These are phyloP conservation scores for Amphipoea oculea DNA, from an alignment of 2,888 invertebrate species.

Conservation along the genomic window DNA sequence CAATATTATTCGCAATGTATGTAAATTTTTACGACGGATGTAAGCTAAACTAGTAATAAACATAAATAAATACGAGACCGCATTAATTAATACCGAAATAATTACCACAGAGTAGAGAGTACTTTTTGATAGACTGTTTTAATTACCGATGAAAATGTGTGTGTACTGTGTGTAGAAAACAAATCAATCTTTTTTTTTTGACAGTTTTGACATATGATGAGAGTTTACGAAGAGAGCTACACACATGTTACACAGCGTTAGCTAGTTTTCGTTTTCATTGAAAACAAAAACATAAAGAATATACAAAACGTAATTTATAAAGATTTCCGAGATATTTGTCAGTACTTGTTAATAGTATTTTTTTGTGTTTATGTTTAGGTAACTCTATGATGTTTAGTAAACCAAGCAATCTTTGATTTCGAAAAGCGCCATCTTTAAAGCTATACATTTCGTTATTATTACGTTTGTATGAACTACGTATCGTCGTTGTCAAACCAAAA, in stretches of 20 bases:
- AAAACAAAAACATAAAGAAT: not conserved
- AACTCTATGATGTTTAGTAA: too few relatives aligned
- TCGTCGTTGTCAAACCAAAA: too few relatives aligned
- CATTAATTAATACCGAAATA: conserved; percentile 14
- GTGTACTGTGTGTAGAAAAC: conserved; percentile 26
- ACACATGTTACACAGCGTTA: not conserved
- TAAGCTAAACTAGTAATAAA: conserved; percentile 31
- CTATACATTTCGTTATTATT: too few relatives aligned
- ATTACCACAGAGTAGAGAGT: too few relatives aligned
- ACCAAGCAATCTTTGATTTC: too few relatives aligned
- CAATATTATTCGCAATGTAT: not conserved
- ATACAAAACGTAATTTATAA: not conserved
- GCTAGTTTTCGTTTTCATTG: not conserved
- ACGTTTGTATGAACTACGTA: too few relatives aligned
- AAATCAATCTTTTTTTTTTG: conserved; percentile 29
- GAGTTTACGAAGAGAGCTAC: conserved; percentile 24
- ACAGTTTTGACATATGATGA: conserved; percentile 1
- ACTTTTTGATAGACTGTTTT: too few relatives aligned
- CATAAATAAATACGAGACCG: conserved; percentile 9
- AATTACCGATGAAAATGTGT: conserved; percentile 19
- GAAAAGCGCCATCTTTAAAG: too few relatives aligned
- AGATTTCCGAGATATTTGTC: too few relatives aligned
- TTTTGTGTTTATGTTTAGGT: too few relatives aligned
- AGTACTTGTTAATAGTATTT: too few relatives aligned
- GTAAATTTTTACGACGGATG: conserved; percentile 11